Evolutionary conservation across 2,797 vertebrate genomes (phyloP), one percentile per base, ranked within the genome.

Genomic region (Sebastes steindachneri): DNA sequence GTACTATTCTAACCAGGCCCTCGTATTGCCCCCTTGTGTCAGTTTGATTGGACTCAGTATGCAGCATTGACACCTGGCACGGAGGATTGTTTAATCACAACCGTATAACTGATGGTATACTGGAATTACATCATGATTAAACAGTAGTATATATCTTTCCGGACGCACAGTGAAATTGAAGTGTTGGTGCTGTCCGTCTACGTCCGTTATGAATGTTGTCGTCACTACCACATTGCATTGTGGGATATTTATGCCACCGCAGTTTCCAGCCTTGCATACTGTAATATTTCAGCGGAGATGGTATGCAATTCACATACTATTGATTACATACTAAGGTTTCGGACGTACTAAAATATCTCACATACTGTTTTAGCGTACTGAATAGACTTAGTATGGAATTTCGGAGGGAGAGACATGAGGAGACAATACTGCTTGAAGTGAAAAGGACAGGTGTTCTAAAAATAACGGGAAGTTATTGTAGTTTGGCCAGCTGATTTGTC

Each of bases 1-100:
- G 21, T 15, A 23, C 55, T 1, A 26, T 19, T 1, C 5, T 25
- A 55, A 58, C 55, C 33, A 53, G 55, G 19, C 28, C 17, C 9
- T 69, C 5, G 23, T 35, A 1, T 63, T 26, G 11, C n/a, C 21
- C 25, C 25, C 11, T 41, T 55, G 35, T 57, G 59, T 70, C 26
- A 53, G 6, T 57, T 65, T 70, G 21, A 82, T 70, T 82, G 54
- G 60, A 69, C 70, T 75, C 45, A 60, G 72, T 67, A 5, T 31
- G 19, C 73, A 45, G 58, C 55, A 4, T 3, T 37, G 85, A 75
- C 79, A 80, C 64, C 58, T 69, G 72, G 25, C 64, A 62, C 4
- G 8, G 45, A 69, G 58, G 35, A 68, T 51, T 68, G 53, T 82
- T 84, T 73, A 76, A 82, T 86, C 70, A 73, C 63, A 57, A 59